These are phyloP conservation scores for Mesoligia furuncula DNA, from an alignment of 2,888 invertebrate species.

Conservation along the genomic window DNA sequence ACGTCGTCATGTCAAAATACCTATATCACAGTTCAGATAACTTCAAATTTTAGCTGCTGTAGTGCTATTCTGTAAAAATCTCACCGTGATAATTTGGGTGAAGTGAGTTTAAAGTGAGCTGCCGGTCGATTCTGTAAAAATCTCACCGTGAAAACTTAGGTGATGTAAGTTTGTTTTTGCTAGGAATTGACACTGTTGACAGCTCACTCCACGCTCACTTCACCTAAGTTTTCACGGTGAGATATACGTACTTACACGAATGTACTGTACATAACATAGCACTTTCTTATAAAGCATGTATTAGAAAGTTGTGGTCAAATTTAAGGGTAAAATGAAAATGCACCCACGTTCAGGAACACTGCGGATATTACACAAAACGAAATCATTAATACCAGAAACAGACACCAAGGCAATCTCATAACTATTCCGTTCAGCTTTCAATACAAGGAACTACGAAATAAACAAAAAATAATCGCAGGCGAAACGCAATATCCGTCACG, in stretches of 20 bases:
- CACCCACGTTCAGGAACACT: not conserved
- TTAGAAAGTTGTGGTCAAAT: not conserved
- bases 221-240: too few relatives aligned
- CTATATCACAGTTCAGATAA: not conserved
- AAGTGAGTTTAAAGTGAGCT: too few relatives aligned
- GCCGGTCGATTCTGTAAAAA: too few relatives aligned
- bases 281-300: not conserved
- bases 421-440: not conserved
- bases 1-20: not conserved
- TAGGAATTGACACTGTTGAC: too few relatives aligned
- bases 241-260: too few relatives aligned
- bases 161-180: too few relatives aligned
- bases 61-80: too few relatives aligned
- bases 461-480: slow-evolving; percentile 17
- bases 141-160: too few relatives aligned
- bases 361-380: not conserved
- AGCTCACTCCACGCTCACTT: too few relatives aligned
- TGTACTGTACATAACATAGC: not conserved
- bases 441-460: not conserved
- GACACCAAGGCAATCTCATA: not conserved
- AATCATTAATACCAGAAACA: not conserved
- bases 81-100: too few relatives aligned
- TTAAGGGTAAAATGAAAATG: not conserved
- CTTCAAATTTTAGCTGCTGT: not conserved
- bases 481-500: slow-evolving; percentile 25